Percentiles rank a stretch among this genome's conserved stretches.
phyloP scores from a whole-genome alignment of 2,797 vertebrate genomes.

The Sardinella longiceps region DNA sequence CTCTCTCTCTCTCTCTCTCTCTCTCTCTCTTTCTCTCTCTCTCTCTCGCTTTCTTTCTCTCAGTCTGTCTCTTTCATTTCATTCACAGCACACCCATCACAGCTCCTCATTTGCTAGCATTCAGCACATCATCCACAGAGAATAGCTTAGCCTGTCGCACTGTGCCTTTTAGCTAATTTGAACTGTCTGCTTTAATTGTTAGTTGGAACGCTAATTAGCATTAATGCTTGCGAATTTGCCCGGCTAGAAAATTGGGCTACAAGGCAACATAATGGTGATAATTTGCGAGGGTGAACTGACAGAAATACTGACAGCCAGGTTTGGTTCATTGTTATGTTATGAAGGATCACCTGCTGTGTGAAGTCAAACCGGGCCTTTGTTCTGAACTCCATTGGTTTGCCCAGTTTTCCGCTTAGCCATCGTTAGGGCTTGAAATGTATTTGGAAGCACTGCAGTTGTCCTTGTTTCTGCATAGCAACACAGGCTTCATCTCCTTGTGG shows the following conservation, averaged over 20 bases:
- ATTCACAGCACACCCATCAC: not conserved
- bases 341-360: not conserved
- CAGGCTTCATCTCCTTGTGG: not conserved
- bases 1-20: not conserved
- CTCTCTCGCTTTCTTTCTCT: not conserved
- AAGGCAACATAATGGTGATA: not conserved
- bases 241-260: not conserved
- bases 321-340: not conserved
- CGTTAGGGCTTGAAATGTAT: not conserved
- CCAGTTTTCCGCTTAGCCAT: not conserved
- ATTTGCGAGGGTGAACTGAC: slow-evolving; percentile 14
- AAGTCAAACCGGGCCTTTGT: not conserved
- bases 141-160: not conserved
- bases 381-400: not conserved
- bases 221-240: not conserved
- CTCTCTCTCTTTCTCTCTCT: not conserved
- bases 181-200: slow-evolving; percentile 6
- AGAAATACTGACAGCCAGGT: slow-evolving; percentile 10
- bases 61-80: not conserved
- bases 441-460: not conserved
- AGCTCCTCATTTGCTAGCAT: not conserved
- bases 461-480: not conserved
- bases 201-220: slow-evolving; percentile 7
- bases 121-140: slow-evolving; percentile 2
- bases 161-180: slow-evolving; percentile 11